A percentile compares a stretch with the other conserved stretches of the same genome.
phyloP scores from a whole-genome alignment of 64 coral and sea anemone genomes.

The Actinia tenebrosa region DNA sequence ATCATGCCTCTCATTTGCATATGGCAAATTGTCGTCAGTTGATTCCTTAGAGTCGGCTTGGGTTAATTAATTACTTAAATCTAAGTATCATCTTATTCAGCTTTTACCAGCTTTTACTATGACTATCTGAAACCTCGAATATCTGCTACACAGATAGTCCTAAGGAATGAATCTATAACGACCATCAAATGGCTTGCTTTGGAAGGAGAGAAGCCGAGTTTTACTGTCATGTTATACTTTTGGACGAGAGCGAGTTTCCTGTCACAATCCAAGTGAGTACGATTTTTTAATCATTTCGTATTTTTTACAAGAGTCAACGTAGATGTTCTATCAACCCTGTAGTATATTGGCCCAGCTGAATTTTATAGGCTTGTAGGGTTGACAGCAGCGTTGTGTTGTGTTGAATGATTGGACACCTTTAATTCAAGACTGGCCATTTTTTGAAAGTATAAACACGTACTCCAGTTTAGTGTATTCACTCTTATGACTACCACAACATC shows the following conservation, averaged over 20 bases:
- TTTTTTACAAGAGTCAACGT: neutral
- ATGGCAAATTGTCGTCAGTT: neutral
- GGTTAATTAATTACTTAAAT: neutral
- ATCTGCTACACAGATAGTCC: neutral
- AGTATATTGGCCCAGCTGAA: too few relatives aligned
- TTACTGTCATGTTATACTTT: slow-evolving; percentile 48
- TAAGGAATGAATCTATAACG: neutral
- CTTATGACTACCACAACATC: neutral
- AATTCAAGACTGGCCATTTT: neutral
- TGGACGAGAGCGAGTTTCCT: slow-evolving; percentile 63
- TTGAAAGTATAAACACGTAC: neutral
- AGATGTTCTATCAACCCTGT: neutral
- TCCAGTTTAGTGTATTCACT: neutral
- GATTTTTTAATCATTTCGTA: neutral
- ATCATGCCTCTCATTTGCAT: neutral
- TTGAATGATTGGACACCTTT: neutral
- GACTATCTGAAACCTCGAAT: neutral
- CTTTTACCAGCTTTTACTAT: neutral
- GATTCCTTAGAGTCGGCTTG: neutral
- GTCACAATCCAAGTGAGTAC: slow-evolving; percentile 48
- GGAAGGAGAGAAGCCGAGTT: slow-evolving; percentile 25
- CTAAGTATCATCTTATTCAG: neutral
- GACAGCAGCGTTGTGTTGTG: neutral
- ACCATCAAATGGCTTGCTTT: slow-evolving; percentile 38
- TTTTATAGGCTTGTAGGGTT: neutral